A percentile compares a stretch with the other conserved stretches of the same genome.
Evolutionary conservation across 2,797 vertebrate genomes (phyloP).

Genomic region (Hemibagrus guttatus): DNA sequence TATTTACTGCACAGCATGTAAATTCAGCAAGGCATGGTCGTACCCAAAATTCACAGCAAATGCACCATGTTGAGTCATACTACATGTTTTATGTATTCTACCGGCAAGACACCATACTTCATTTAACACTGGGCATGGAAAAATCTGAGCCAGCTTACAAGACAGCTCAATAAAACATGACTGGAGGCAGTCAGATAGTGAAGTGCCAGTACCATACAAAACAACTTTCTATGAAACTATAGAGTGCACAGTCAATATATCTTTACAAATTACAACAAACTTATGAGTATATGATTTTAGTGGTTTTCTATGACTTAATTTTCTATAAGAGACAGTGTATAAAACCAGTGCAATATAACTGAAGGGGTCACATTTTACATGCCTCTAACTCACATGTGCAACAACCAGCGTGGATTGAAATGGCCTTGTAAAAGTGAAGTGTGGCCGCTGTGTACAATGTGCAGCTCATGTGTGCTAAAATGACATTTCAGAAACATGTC

Average conservation of each 20-base stretch:
- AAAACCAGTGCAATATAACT: background rate
- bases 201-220: background rate
- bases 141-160: background rate
- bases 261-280: background rate
- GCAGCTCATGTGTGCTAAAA: background rate
- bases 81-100: background rate
- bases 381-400: background rate
- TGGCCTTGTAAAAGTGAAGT: background rate
- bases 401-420: background rate
- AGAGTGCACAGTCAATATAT: background rate
- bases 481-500: background rate
- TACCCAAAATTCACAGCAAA: background rate
- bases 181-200: background rate
- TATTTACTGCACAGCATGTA: too few species aligned
- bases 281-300: background rate
- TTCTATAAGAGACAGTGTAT: background rate
- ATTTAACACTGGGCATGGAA: background rate
- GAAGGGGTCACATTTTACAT: background rate
- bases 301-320: background rate
- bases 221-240: background rate
- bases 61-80: background rate
- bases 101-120: background rate
- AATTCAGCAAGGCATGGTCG: too few species aligned
- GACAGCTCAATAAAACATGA: background rate
- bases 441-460: background rate